Base-by-base conservation (phyloP, 2,113 vertebrate species). In the Chamaetylas fuelleborni region DNA sequence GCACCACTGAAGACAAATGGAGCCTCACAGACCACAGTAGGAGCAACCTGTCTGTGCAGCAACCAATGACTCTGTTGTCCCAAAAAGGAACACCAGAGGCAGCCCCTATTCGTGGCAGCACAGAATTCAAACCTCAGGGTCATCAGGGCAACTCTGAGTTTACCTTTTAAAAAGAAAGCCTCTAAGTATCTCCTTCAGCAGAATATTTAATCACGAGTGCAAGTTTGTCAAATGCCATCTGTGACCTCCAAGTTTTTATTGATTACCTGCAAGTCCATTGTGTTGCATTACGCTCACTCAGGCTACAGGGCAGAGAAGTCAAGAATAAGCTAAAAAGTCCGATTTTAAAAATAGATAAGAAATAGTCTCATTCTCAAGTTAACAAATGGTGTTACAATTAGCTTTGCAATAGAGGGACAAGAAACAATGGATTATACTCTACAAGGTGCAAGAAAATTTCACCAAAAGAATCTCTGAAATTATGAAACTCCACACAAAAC, bases 161-260 rank as follows among this genome's bases (percentile, higher is more conserved):
- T 95, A 54, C 57, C 76, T 97, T 92, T 84, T 70, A 67, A 80
- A 92, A 93, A 93, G n/a, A 96, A 95, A 40, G 6, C 31, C 29
- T 72, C 88, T 38, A 81, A 56, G 66, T 81, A 91, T 95, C 94
- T 96, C 79, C 86, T 95, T 80, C 95, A 94, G 90, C 92, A 92
- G 94, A 96, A 96, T 97, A 95, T 96, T 97, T 97, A 95, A 97
- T 95, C 79, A 51, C 14, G 19, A 96, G 72, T 83, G 67, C 82
- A 95, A 95, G 88, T 96, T 94, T 96, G 96, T 95, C 95, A 94
- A 96, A 94, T 89, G 81, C 94, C 77, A 92, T 90, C 94, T 87
- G 76, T 97, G 96, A 97, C 96, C 95, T 97, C 95, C 86, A 97
- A 96, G 95, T 94, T 93, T 86, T 90, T 96, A 97, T 97, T 94